Evolutionary conservation across 2,797 vertebrate species (phyloP), one percentile per base, ranked within the genome.

Genomic region (Yasuhikotakia modesta): DNA sequence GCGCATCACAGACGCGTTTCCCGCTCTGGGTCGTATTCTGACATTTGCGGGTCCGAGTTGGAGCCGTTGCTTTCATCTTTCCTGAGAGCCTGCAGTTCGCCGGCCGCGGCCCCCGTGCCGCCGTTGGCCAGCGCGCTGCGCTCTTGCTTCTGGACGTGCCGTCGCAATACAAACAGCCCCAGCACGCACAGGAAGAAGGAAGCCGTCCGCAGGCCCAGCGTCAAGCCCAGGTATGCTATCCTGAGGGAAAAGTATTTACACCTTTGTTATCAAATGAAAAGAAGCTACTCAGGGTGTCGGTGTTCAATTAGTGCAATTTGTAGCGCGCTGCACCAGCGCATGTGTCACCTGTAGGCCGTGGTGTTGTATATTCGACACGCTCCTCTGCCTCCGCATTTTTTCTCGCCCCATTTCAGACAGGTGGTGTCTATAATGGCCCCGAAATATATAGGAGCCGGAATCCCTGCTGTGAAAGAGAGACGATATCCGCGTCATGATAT

Each of bases 361-460:
- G 93, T 94, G 84, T 97, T 88, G 0, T 98, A 98, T 32, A 96
- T 87, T 17, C 96, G 91, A 79, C 97, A 99, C 3, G 94, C 92
- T n/a, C 96, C 97, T 90, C 82, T 89, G 52, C 89, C 92, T 4
- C 95, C 96, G 77, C 95, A 96, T 32, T 19, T 87, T 79, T 91
- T 96, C 74, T 88, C 87, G 8, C 95, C 94, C 97, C 97, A 98
- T 85, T 95, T 97, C 81, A 99, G 87, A 85, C 96, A 98, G 1
- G 96, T 92, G 76, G 86, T 87, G 55, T 99, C 96, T 53, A 98
- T 96, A 78, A 97, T 82, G 60, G 94, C 94, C 61, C 97, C 97
- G 81, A 95, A 98, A 85, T 97, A 98, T 84, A 99, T 94, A 0
- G 97, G 97, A 5, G 95, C 93, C 39, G 95, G 94, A 69, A 98